Evolutionary conservation across 2,113 vertebrate species (phyloP), one percentile per base, ranked within the genome.

Genomic region (Sprattus sprattus): DNA sequence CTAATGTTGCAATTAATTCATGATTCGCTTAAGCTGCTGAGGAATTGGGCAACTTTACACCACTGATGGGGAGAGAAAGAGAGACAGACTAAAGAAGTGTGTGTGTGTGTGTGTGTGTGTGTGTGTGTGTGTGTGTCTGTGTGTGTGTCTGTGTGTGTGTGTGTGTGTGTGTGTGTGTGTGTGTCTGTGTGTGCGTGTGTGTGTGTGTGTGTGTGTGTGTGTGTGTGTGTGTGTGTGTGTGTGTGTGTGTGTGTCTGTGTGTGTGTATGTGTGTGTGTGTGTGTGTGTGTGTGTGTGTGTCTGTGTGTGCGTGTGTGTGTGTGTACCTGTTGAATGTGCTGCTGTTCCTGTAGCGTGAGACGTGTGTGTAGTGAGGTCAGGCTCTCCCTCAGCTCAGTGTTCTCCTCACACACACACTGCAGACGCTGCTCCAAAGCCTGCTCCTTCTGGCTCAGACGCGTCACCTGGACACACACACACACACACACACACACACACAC

Each of bases 241-340:
- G 45, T 82, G 20, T n/a, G 9, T 28, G 15, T 60, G 57, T 18
- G 57, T 9, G 20, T 0, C 0, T 0, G 57, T 60, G 57, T 57
- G 18, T 22, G 20, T 60, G 57, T 60, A 6, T 4, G 57, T 60
- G 57, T 18, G 57, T 20, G 16, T 60, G 18, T 6, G 57, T 60
- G 57, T 60, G 57, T 60, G 18, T 13, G 25, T 86, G 25, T 20
- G 13, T 57, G 8, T 67, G 45, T 81, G 45, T 67, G 75, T 84
- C 71, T 84, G 64, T 64, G 28, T 46, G 47, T 60, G 32, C 28
- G n/a, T 64, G 50, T 78, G 83, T 49, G 81, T 46, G 45, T 15
- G 15, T 83, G 45, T 39, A 90, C 89, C 89, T 88, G 84, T 44
- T 88, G 88, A 16, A 32, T 87, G 39, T 90, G 86, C 47, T 47